A percentile compares a stretch with the other conserved stretches of the same genome.
Evolutionary conservation across 2,797 vertebrate species (phyloP).

Genomic region (Crenichthys baileyi): DNA sequence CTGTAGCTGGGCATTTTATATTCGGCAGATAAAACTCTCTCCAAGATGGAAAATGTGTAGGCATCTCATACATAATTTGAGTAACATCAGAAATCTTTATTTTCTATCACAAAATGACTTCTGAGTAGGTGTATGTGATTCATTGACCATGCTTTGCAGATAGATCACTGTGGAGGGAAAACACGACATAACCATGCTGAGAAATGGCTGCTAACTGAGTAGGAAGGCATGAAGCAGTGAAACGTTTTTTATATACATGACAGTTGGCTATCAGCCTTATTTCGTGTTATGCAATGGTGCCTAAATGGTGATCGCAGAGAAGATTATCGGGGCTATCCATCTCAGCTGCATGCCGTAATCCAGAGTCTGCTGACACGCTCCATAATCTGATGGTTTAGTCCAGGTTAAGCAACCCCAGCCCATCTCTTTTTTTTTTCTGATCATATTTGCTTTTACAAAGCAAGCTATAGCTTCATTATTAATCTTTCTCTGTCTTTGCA

Average conservation of each 20-base stretch:
- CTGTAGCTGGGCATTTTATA: slow-evolving; percentile 35
- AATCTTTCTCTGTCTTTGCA: slow-evolving; percentile 7
- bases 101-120: slow-evolving; percentile 52
- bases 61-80: slow-evolving; percentile 42
- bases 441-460: slow-evolving; percentile 21
- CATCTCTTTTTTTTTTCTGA: slow-evolving; percentile 44
- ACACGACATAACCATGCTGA: slow-evolving; percentile 17
- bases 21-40: slow-evolving; percentile 25
- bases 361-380: slow-evolving; percentile 64
- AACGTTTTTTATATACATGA: slow-evolving; percentile 27
- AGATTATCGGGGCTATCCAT: slow-evolving; percentile 71
- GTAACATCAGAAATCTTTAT: slow-evolving; percentile 45
- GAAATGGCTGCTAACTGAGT: slow-evolving; percentile 39
- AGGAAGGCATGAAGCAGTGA: slow-evolving; percentile 33
- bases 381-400: slow-evolving; percentile 69
- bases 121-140: slow-evolving; percentile 60
- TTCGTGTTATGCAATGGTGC: slow-evolving; percentile 61
- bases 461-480: neutral
- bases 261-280: slow-evolving; percentile 59
- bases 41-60: slow-evolving; percentile 60
- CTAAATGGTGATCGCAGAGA: slow-evolving; percentile 57
- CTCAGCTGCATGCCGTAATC: slow-evolving; percentile 52
- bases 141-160: slow-evolving; percentile 48
- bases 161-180: slow-evolving; percentile 44
- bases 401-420: slow-evolving; percentile 36